These are phyloP conservation scores for Parus major DNA, from an alignment of 2,113 vertebrate genomes.

Conservation along the genomic window DNA sequence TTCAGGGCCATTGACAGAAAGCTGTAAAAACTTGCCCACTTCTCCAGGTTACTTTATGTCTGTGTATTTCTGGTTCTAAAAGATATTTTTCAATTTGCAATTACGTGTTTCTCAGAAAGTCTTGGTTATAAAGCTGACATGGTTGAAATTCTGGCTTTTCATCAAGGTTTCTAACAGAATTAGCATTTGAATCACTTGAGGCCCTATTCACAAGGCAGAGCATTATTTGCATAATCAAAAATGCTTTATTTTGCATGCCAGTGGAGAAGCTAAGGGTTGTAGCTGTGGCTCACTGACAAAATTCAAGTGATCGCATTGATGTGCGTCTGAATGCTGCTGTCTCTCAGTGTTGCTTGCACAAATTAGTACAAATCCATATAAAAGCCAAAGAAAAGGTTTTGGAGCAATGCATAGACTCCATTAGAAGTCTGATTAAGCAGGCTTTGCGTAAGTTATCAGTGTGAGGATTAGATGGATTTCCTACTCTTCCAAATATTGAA, in stretches of 20 bases:
- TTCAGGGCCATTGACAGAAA: background rate
- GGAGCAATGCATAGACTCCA: background rate
- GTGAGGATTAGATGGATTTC: background rate
- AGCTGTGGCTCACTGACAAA: background rate
- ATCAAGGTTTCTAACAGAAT: conserved; percentile 59
- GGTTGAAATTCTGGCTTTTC: conserved; percentile 54
- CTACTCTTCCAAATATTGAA: background rate
- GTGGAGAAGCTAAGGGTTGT: background rate
- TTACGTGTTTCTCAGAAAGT: conserved; percentile 45
- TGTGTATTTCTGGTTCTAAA: conserved; percentile 16
- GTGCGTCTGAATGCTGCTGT: background rate
- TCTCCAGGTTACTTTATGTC: conserved; percentile 43
- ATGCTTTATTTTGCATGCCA: conserved; percentile 15
- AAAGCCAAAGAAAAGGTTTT: background rate
- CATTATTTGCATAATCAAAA: conserved; percentile 35
- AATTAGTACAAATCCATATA: background rate
- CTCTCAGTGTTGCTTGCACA: background rate
- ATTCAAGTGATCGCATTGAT: background rate
- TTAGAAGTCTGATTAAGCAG: background rate
- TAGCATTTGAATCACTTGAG: conserved; percentile 60
- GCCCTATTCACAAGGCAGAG: conserved; percentile 33
- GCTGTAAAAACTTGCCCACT: background rate
- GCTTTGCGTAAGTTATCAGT: background rate
- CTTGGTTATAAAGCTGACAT: conserved; percentile 21
- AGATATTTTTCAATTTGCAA: conserved; percentile 49